phyloP scores from a whole-genome alignment of 2,113 vertebrate species.

The Corydoras maculifer region DNA sequence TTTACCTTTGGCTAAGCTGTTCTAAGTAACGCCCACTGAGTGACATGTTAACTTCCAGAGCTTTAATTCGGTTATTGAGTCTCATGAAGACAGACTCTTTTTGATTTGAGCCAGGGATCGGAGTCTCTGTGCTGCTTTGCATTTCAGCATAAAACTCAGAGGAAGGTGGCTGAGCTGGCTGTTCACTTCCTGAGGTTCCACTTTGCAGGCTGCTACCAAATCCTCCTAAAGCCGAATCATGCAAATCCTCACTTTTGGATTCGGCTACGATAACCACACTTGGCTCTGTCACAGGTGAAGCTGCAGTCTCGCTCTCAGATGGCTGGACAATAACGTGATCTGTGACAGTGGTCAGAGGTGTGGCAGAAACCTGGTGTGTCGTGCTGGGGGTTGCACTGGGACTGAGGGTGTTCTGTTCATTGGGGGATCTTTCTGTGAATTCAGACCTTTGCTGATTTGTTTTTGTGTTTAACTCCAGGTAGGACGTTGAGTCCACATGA shows the following conservation, averaged over 20 bases:
- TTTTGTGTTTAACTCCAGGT: conserved; percentile 10
- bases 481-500: conserved; percentile 11
- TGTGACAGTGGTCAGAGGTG: conserved; percentile 41
- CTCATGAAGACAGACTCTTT: conserved; percentile 98
- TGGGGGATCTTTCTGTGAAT: conserved; percentile 14
- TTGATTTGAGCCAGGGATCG: conserved; percentile 82
- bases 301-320: not conserved
- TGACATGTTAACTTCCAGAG: conserved; percentile 96
- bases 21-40: conserved; percentile 95
- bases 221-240: not conserved
- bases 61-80: conserved; percentile 96
- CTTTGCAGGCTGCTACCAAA: not conserved
- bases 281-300: not conserved
- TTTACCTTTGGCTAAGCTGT: conserved; percentile 93
- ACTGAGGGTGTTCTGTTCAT: conserved; percentile 15
- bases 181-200: not conserved
- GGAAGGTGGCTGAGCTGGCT: conserved; percentile 44
- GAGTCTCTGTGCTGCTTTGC: conserved; percentile 78
- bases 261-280: not conserved
- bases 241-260: conserved; percentile 1
- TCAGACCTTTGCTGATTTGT: conserved; percentile 1
- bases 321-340: conserved; percentile 44
- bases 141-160: conserved; percentile 89
- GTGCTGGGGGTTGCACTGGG: conserved; percentile 1
- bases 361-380: conserved; percentile 25